Evolutionary conservation across 2,113 vertebrate species (phyloP), one percentile per base, ranked within the genome.

Genomic region (Triplophysa tibetana): DNA sequence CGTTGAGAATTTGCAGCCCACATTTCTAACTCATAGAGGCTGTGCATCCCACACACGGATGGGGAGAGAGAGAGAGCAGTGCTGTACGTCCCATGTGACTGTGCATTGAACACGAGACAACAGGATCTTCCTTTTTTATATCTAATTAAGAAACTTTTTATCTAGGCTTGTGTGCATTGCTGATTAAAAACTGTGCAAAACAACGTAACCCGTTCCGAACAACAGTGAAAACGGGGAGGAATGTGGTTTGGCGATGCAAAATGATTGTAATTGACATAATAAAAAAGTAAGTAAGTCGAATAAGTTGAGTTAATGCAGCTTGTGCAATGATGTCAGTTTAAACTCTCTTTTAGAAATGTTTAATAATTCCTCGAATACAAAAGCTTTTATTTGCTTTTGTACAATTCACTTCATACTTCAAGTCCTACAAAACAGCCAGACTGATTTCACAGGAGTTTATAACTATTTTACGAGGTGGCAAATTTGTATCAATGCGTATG

Each of bases 41-140:
- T 75, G 72, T 75, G 14, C 72, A 75, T 75, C 72, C 72, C 72
- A 75, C 72, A 62, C 58, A 9, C 26, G 72, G 80, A 79, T 78
- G 14, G 0, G 60, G 50, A 50, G 41, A 79, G 33, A 17, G 81
- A 19, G 81, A 81, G 79, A 38, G 75, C 72, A 75, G 58, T 63
- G 72, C 24, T 38, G 72, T 75, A n/a, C 56, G 10, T 62, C 72
- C 23, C 38, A 75, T 75, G 72, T 75, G 72, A 75, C 10, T n/a
- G n/a, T n/a, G 16, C 72, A 45, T 45, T 38, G 38, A 75, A 62
- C 0, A 14, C n/a, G 52, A 73, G 54, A 73, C 72, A 61, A 43
- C 56, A 61, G 38, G 70, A 74, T 61, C n/a, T 58, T 75, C 41
- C 70, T 74, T 72, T 72, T 56, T 60, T 14, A 73, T 60, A 60